Evolutionary conservation across 2,113 vertebrate genomes (phyloP).

Genomic region (Campylorhamphus procurvoides): DNA sequence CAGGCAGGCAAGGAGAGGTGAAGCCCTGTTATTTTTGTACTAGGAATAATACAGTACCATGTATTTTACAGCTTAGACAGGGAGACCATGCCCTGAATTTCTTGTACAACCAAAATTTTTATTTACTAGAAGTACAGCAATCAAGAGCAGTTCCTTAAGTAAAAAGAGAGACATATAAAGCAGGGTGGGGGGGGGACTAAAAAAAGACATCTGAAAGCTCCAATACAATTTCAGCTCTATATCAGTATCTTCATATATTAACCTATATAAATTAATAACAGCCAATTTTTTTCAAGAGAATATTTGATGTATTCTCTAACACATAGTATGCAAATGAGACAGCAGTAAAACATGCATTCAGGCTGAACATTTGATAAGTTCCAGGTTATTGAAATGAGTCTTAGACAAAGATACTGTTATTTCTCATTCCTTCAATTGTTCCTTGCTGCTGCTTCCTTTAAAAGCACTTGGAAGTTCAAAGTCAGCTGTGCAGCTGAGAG

Average conservation of each 20-base stretch:
- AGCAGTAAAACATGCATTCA: background rate
- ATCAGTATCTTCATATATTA: background rate
- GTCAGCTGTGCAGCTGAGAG: background rate
- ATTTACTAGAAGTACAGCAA: background rate
- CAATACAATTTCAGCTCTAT: background rate
- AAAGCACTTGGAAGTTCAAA: background rate
- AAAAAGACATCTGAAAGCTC: background rate
- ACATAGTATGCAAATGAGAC: background rate
- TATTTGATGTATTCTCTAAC: background rate
- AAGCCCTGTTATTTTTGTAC: background rate
- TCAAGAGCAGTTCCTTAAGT: background rate
- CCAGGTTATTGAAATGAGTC: background rate
- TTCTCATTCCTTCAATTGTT: background rate
- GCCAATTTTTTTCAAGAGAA: background rate
- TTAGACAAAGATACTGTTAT: background rate
- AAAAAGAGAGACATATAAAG: background rate
- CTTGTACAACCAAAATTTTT: background rate
- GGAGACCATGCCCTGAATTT: background rate
- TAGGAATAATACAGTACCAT: background rate
- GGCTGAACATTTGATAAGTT: background rate
- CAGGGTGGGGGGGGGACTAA: background rate
- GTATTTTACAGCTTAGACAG: background rate
- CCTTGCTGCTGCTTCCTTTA: background rate
- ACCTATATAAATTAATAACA: background rate
- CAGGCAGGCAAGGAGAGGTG: background rate